Base-by-base conservation (phyloP, 2,888 invertebrate species). In the Caenorhabditis doughertyi region DNA sequence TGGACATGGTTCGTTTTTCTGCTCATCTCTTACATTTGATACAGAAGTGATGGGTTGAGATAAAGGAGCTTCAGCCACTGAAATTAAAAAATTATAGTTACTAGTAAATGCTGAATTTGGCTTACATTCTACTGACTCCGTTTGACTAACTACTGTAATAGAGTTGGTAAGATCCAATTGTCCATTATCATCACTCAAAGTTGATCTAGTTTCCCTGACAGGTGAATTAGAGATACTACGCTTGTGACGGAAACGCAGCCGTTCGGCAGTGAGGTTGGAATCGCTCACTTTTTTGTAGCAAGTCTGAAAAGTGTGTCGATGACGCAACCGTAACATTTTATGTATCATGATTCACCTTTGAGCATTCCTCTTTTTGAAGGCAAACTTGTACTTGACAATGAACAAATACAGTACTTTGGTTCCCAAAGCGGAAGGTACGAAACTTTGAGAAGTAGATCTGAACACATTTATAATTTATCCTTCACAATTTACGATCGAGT, bases 351-450 rank as follows among this genome's bases (percentile, higher is more conserved):
- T 68, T 72, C 47, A 89, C 89, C 84, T 76, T 84, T 0, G 77
- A 71, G 70, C 90, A 90, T 58, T 89, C 90, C 25, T 86, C 84
- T 23, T 73, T 79, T 58, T 84, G 72, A 27, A 90, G 74, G 72
- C 90, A 90, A 8, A 90, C 90, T 84, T 89, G 86, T 9, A 89
- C 88, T 25, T 86, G 88, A 76, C 90, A 90, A 64, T 90, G 90
- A 0, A 85, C 90, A 71, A 89, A 90, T 8, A 90, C 89, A 4
- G 90, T 89, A 29, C 86, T 85, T 49, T 87, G 84, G 25, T 88
- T 80, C n/a, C 87, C 87, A 68, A 90, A 89, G 16, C 90, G 89
- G 82, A 90, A 90, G 1, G 89, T 87, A 62, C 87, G 85, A 85
- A 90, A 89, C 58, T 89, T 88, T 29, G 89, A 86, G 80, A 85